A percentile compares a stretch with the other conserved stretches of the same genome.
phyloP scores from a whole-genome alignment of 2,888 invertebrate species.

The Netelia fuscicornis region DNA sequence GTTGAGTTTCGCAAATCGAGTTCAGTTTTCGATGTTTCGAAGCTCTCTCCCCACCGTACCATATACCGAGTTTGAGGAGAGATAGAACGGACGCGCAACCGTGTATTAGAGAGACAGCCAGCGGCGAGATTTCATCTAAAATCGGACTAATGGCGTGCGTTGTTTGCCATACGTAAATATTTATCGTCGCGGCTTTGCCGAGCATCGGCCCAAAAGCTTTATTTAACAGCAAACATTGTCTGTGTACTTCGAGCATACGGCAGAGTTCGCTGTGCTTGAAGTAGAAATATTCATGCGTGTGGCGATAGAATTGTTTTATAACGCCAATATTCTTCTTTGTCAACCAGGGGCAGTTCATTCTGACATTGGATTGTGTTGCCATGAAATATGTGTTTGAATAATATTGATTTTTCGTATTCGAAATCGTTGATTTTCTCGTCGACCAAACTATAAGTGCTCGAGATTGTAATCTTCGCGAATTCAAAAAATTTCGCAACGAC shows the following conservation, averaged over 20 bases:
- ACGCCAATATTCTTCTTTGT: neutral
- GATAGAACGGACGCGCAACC: neutral
- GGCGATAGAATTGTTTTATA: constrained; percentile 32
- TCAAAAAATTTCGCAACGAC: neutral
- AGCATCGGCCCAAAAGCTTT: constrained; percentile 70
- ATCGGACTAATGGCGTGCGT: constrained; percentile 66
- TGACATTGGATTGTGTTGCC: no score
- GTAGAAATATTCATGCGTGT: constrained; percentile 25
- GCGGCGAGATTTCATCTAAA: constrained; percentile 33
- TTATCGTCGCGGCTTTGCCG: constrained; percentile 69
- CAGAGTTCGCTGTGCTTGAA: constrained; percentile 35
- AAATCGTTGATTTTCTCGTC: neutral
- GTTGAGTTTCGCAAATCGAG: no score
- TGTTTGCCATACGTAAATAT: constrained; percentile 72
- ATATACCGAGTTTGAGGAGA: neutral
- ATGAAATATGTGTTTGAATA: neutral
- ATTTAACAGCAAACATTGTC: constrained; percentile 73
- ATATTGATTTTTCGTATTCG: neutral
- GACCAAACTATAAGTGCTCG: no score
- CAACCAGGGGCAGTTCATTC: neutral
- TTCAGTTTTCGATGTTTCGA: no score
- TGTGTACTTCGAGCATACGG: constrained; percentile 51
- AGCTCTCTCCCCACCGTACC: no score
- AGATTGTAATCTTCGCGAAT: no score
- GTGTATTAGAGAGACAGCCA: neutral